Conservation (phyloP, 2,113 vertebrate species). For the Heteronetta atricapilla region DNA sequence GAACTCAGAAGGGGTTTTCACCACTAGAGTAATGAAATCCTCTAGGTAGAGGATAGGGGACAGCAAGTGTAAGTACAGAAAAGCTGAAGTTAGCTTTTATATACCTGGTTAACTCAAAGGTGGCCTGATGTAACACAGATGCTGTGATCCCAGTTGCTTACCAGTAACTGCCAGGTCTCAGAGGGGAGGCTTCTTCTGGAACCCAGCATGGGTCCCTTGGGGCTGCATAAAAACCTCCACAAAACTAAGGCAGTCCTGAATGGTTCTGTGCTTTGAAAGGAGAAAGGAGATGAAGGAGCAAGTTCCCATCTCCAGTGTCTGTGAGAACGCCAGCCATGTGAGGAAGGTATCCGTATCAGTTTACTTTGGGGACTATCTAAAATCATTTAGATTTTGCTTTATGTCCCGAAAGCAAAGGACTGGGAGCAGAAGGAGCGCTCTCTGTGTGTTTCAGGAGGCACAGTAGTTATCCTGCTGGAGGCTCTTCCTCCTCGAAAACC, state of each 20-base stretch:
- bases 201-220: neutral
- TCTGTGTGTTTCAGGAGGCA: neutral
- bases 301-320: rapidly evolving
- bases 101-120: neutral
- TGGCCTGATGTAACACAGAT: neutral
- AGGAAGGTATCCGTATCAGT: neutral
- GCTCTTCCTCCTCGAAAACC: neutral
- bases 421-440: neutral
- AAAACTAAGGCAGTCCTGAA: neutral
- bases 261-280: neutral
- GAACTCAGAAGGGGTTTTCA: neutral
- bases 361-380: neutral
- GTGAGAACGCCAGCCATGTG: rapidly evolving
- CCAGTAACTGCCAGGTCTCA: neutral
- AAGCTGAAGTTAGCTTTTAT: neutral
- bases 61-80: neutral
- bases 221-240: neutral
- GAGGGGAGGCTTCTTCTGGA: neutral
- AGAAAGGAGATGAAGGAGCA: neutral
- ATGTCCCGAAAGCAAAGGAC: rapidly evolving
- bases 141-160: neutral
- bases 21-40: neutral
- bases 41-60: neutral
- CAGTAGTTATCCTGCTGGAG: rapidly evolving
- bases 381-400: rapidly evolving